phyloP scores from a whole-genome alignment of 2,888 invertebrate species.

The Phaedon cochleariae region DNA sequence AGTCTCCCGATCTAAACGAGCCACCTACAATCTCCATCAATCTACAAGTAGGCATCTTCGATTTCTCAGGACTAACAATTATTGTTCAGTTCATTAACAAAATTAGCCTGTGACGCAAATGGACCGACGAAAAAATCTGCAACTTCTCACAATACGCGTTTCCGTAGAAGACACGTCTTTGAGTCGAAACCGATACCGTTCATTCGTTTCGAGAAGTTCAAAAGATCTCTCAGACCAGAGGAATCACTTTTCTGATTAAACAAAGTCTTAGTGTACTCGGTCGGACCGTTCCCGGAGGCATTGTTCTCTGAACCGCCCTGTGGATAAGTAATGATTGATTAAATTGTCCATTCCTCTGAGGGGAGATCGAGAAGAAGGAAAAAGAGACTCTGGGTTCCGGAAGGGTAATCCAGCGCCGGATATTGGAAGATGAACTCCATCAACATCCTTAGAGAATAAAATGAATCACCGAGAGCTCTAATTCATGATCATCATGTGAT shows the following conservation, averaged over 20 bases:
- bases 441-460: not conserved
- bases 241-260: conserved; percentile 1
- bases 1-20: too few species aligned
- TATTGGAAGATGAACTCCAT: not conserved
- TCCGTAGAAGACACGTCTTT: too few species aligned
- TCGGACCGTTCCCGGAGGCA: not conserved
- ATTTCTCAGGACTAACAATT: too few species aligned
- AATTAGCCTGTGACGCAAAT: not conserved
- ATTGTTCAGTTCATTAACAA: too few species aligned
- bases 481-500: too few species aligned
- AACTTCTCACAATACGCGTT: not conserved
- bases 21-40: too few species aligned
- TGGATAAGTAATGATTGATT: not conserved
- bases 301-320: not conserved
- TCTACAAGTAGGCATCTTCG: too few species aligned
- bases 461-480: too few species aligned
- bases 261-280: not conserved
- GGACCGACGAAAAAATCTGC: too few species aligned
- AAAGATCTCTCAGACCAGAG: not conserved
- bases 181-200: not conserved
- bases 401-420: not conserved
- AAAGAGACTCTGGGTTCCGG: not conserved
- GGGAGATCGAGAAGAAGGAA: not conserved
- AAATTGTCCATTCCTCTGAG: not conserved
- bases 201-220: not conserved